Evolutionary conservation across 2,888 invertebrate species (phyloP).

Genomic region (Apamea sordens): DNA sequence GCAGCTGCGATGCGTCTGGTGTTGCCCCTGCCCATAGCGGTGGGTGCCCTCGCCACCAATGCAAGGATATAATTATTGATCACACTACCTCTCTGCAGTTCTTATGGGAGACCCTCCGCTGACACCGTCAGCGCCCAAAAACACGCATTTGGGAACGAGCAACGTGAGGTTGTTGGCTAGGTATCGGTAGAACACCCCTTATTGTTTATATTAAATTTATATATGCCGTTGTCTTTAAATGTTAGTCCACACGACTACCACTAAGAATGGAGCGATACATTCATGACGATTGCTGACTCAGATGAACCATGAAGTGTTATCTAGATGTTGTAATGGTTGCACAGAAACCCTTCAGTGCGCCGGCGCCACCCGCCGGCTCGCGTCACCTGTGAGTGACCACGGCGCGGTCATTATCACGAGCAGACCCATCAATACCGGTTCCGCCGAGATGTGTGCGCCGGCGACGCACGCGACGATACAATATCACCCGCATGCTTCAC

Average conservation of each 20-base stretch:
- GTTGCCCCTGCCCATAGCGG: not conserved
- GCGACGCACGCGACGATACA: not conserved
- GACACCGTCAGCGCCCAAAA: not conserved
- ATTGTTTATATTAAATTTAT: not conserved
- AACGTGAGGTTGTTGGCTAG: not conserved
- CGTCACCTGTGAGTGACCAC: slow-evolving; percentile 17
- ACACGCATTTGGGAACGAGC: not conserved
- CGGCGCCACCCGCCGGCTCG: not conserved
- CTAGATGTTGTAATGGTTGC: slow-evolving; percentile 2
- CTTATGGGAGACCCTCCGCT: not conserved
- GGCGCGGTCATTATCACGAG: slow-evolving; percentile 19
- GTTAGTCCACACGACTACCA: not conserved
- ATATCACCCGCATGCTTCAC: not conserved
- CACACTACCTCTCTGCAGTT: not conserved
- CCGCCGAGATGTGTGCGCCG: not conserved
- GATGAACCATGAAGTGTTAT: not conserved
- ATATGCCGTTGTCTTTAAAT: not conserved
- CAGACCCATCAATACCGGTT: slow-evolving; percentile 14
- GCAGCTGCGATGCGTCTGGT: not conserved
- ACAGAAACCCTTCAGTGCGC: not conserved
- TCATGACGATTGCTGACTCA: not conserved
- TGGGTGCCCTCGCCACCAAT: not conserved
- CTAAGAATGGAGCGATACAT: too few species aligned
- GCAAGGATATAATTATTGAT: not conserved
- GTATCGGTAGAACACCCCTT: not conserved